These are phyloP conservation scores for Caenorhabditis sp. DNA, from an alignment of 2,888 invertebrate genomes.

Conservation along the genomic window DNA sequence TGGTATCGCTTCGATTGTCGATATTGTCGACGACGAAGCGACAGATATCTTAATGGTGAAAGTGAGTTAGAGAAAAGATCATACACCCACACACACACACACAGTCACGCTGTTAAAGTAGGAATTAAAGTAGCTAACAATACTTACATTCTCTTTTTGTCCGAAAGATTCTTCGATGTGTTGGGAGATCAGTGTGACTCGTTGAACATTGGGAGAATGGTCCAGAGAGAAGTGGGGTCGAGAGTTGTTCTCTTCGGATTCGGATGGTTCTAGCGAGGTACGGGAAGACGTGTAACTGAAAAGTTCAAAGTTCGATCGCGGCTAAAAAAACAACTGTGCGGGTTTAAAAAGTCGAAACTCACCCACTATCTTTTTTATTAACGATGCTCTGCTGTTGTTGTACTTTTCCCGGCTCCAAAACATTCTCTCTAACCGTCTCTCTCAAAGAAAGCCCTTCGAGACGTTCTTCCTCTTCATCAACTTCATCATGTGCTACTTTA, in stretches of 20 bases:
- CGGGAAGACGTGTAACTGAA: conserved; percentile 70
- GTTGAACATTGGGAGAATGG: conserved; percentile 48
- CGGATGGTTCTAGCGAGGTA: conserved; percentile 70
- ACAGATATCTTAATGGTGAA: conserved; percentile 57
- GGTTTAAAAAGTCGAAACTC: not conserved
- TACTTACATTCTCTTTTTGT: conserved; percentile 54
- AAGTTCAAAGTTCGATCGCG: conserved; percentile 9
- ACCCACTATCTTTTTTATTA: conserved; percentile 70
- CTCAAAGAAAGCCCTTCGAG: conserved; percentile 64
- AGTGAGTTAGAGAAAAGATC: conserved; percentile 6
- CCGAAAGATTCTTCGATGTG: conserved; percentile 69
- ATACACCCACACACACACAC: conserved; percentile 20
- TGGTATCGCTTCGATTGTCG: conserved; percentile 35
- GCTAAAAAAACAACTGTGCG: not conserved
- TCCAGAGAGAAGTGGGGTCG: conserved; percentile 47
- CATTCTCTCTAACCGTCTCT: conserved; percentile 69
- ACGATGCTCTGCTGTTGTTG: conserved; percentile 62
- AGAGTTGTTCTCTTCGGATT: conserved; percentile 60
- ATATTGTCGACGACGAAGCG: conserved; percentile 51
- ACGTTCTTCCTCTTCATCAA: conserved; percentile 56
- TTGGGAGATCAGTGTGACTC: conserved; percentile 67
- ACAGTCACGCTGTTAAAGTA: conserved; percentile 20
- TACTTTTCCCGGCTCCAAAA: conserved; percentile 44
- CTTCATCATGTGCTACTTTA: conserved; percentile 64
- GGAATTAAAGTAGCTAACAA: too few relatives aligned